Conservation (phyloP, 2,888 invertebrate species). For the Cybosia mesomella region DNA sequence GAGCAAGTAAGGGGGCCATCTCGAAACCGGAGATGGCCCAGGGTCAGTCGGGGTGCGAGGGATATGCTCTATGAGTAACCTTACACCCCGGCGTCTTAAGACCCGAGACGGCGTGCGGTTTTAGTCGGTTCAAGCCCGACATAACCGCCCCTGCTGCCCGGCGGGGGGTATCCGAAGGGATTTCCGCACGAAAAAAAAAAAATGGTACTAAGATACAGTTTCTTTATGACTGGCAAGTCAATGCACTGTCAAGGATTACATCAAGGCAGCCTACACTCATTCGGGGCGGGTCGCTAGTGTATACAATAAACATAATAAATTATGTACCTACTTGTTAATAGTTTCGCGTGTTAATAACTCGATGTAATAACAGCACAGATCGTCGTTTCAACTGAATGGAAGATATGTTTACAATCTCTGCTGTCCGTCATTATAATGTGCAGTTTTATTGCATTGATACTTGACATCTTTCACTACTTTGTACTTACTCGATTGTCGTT, state of each 20-base stretch:
- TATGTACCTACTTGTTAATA: constrained; percentile 1
- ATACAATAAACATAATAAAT: neutral
- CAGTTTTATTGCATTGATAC: neutral
- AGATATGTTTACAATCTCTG: neutral
- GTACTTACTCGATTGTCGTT: too few species aligned
- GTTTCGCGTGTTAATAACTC: neutral
- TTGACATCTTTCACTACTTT: constrained; percentile 1
- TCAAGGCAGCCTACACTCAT: neutral
- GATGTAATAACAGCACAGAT: neutral
- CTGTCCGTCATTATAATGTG: neutral
- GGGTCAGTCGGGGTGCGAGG: too few species aligned
- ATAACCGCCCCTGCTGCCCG: too few species aligned
- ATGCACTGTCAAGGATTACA: neutral
- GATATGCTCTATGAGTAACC: too few species aligned
- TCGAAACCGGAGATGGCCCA: too few species aligned
- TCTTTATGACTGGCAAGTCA: neutral
- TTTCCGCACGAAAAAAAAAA: too few species aligned
- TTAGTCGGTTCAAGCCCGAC: too few species aligned
- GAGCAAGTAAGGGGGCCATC: too few species aligned
- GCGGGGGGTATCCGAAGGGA: too few species aligned
- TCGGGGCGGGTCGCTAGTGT: neutral
- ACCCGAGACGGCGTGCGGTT: too few species aligned
- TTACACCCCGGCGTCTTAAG: too few species aligned
- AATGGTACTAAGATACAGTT: too few species aligned
- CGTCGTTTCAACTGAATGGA: neutral